A percentile compares a stretch with the other conserved stretches of the same genome.
phyloP scores from a whole-genome alignment of 1,140 invertebrate species.

The Camponotus floridanus region DNA sequence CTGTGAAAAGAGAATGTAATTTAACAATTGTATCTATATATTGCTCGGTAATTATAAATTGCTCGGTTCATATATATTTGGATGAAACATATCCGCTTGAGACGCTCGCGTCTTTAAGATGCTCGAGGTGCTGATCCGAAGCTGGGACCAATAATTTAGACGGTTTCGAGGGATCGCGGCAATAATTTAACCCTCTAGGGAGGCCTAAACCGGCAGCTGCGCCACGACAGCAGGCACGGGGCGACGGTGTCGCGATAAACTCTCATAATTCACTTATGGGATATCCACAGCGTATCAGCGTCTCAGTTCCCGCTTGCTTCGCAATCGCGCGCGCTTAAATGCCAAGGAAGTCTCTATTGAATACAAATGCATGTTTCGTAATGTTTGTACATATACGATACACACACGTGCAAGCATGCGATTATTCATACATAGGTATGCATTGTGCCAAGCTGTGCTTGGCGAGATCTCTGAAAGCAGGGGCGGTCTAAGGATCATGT shows the following conservation, averaged over 20 bases:
- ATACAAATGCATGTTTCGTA: constrained; percentile 70
- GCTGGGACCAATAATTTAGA: constrained; percentile 67
- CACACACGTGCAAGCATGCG: constrained; percentile 33
- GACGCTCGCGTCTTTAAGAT: constrained; percentile 30
- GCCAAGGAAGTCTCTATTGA: constrained; percentile 67
- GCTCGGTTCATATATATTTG: constrained; percentile 4
- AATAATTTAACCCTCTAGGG: constrained; percentile 70
- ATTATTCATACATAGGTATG: constrained; percentile 69
- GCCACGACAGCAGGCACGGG: constrained; percentile 63
- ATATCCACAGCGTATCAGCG: constrained; percentile 66
- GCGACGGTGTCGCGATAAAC: constrained; percentile 74
- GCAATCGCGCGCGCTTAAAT: constrained; percentile 55
- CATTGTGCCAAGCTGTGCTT: constrained; percentile 61
- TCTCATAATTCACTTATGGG: constrained; percentile 77
- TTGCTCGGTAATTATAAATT: constrained; percentile 18
- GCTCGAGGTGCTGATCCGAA: constrained; percentile 49
- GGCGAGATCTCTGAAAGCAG: constrained; percentile 16
- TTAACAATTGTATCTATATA: background rate
- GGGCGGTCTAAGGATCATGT: background rate
- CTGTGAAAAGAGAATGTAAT: background rate
- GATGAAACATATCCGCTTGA: background rate
- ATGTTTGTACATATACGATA: constrained; percentile 50
- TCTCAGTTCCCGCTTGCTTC: constrained; percentile 28
- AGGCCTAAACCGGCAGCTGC: constrained; percentile 71
- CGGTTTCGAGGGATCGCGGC: constrained; percentile 59